These are phyloP conservation scores for Xenopus laevis DNA, from an alignment of 2,113 vertebrate genomes.

Conservation along the genomic window DNA sequence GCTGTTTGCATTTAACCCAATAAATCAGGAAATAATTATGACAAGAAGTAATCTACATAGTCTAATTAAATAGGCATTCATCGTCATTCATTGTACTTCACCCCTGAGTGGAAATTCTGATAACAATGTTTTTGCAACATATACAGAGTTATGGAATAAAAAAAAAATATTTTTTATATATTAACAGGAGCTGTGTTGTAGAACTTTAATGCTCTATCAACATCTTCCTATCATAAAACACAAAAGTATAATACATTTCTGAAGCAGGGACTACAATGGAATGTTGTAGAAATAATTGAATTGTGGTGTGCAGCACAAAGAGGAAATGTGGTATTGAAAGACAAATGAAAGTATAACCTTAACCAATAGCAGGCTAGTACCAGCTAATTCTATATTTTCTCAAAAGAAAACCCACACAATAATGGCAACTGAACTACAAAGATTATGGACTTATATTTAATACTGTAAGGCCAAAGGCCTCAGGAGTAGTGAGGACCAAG, in stretches of 20 bases:
- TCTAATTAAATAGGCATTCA: conserved; percentile 30
- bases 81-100: conserved; percentile 11
- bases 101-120: conserved; percentile 8
- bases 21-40: conserved; percentile 38
- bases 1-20: conserved; percentile 30
- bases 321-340: neutral
- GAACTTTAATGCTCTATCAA: conserved; percentile 37
- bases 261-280: neutral
- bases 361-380: too few relatives aligned
- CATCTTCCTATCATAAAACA: neutral
- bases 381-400: too few relatives aligned
- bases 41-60: conserved; percentile 20
- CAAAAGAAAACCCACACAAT: too few relatives aligned
- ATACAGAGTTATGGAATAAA: neutral
- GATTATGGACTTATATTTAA: too few relatives aligned
- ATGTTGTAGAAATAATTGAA: conserved; percentile 4
- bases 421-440: too few relatives aligned
- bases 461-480: too few relatives aligned
- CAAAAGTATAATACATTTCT: neutral
- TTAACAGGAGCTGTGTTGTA: conserved; percentile 7
- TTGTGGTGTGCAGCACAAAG: conserved; percentile 23
- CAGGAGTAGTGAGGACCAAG: too few relatives aligned
- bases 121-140: neutral
- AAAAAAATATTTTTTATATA: neutral
- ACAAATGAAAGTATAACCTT: too few relatives aligned